A percentile compares a stretch with the other conserved stretches of the same genome.
These are phyloP conservation scores for Drosophila saltans DNA, from an alignment of 1,140 invertebrate genomes.

Conservation along the genomic window DNA sequence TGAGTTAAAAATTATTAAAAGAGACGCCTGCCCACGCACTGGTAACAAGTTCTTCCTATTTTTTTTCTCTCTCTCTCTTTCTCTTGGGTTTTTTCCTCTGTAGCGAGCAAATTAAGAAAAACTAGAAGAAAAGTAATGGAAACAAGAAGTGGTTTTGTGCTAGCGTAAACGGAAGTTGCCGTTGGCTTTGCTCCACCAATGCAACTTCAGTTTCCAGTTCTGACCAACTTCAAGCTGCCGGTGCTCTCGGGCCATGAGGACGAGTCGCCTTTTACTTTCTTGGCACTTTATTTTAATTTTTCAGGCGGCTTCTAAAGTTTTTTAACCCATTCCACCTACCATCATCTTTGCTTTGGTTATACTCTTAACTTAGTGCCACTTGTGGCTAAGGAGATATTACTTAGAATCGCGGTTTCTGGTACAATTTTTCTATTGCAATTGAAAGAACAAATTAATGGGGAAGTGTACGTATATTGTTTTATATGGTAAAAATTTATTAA, in stretches of 20 bases:
- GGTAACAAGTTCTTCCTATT: constrained; percentile 25
- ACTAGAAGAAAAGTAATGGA: constrained; percentile 43
- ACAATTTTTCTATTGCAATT: too few relatives aligned
- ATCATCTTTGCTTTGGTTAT: constrained; percentile 33
- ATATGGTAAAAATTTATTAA: too few relatives aligned
- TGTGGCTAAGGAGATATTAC: constrained; percentile 72
- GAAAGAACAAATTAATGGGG: too few relatives aligned
- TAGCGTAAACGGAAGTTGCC: constrained; percentile 58
- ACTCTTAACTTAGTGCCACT: constrained; percentile 49
- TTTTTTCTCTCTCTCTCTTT: background rate
- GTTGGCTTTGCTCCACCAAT: constrained; percentile 15
- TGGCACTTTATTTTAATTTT: constrained; percentile 80
- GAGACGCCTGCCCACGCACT: constrained; percentile 49
- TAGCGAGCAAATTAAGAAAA: constrained; percentile 21
- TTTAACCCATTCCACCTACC: constrained; percentile 18
- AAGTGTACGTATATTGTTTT: too few relatives aligned
- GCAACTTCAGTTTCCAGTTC: constrained; percentile 29
- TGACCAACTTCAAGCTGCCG: constrained; percentile 53
- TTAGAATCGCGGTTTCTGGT: constrained; percentile 52
- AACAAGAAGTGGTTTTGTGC: constrained; percentile 58
- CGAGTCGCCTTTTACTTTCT: constrained; percentile 73
- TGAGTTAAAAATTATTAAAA: constrained; percentile 80
- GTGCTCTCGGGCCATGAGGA: background rate
- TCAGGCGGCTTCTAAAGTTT: constrained; percentile 59
- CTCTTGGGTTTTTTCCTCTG: background rate